phyloP scores from a whole-genome alignment of 2,888 invertebrate species.

The Pomacea canaliculata region DNA sequence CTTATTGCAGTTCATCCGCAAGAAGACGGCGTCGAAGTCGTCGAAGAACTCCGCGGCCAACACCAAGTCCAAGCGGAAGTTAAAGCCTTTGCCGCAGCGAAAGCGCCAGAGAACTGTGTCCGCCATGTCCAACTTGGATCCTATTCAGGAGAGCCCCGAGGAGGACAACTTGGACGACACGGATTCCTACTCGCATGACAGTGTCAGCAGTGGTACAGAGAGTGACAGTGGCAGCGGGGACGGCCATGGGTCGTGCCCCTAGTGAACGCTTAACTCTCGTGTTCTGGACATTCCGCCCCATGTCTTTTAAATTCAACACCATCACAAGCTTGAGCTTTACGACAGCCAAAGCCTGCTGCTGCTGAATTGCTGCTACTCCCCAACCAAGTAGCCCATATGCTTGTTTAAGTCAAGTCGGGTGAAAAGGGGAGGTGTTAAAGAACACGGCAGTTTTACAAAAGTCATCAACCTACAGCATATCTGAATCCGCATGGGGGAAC shows the following conservation, averaged over 20 bases:
- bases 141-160: slow-evolving; percentile 62
- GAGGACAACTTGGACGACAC: slow-evolving; percentile 57
- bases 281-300: too few relatives aligned
- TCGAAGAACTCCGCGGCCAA: slow-evolving; percentile 11
- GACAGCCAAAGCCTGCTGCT: slow-evolving; percentile 7
- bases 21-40: slow-evolving; percentile 39
- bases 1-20: slow-evolving; percentile 52
- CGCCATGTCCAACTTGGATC: slow-evolving; percentile 62
- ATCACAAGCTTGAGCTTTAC: neutral
- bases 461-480: too few relatives aligned
- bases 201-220: slow-evolving; percentile 33
- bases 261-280: neutral
- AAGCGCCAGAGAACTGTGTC: slow-evolving; percentile 63
- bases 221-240: slow-evolving; percentile 45
- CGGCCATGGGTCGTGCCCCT: slow-evolving; percentile 32
- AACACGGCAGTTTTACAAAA: too few relatives aligned
- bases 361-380: neutral
- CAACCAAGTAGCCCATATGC: too few relatives aligned
- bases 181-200: slow-evolving; percentile 53
- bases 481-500: too few relatives aligned
- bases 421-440: too few relatives aligned
- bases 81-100: slow-evolving; percentile 50
- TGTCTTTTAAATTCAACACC: too few relatives aligned
- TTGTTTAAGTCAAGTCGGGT: too few relatives aligned
- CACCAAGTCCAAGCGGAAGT: slow-evolving; percentile 57